Percentiles rank a stretch among this genome's conserved stretches.
These are phyloP conservation scores for Tanytarsus gracilentus DNA, from an alignment of 2,888 invertebrate genomes.

Conservation along the genomic window DNA sequence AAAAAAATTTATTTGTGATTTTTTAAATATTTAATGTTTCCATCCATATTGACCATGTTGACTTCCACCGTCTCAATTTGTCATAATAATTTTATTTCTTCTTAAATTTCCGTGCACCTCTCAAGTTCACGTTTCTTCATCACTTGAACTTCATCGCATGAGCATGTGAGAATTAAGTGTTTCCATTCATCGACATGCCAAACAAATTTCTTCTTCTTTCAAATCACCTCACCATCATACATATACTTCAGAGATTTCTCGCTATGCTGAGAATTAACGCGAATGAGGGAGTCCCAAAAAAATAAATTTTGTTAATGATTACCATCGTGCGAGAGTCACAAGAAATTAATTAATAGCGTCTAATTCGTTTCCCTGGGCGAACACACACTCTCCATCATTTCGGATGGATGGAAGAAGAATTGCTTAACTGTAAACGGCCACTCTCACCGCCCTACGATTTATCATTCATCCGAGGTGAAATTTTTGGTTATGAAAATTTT, in stretches of 20 bases:
- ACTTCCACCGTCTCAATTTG: not conserved
- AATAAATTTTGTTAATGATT: too few species aligned
- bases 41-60: too few species aligned
- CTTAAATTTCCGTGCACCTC: conserved; percentile 3
- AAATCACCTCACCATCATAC: too few species aligned
- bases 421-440: not conserved
- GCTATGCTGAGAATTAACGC: too few species aligned
- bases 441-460: not conserved
- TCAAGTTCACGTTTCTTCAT: not conserved
- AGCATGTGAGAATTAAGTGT: not conserved
- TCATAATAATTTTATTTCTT: not conserved
- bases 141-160: not conserved
- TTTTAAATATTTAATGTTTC: too few species aligned
- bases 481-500: too few species aligned
- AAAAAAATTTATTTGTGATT: too few species aligned
- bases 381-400: not conserved
- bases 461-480: too few species aligned
- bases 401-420: conserved; percentile 4
- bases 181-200: too few species aligned
- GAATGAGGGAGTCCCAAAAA: not conserved
- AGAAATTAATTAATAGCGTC: conserved; percentile 10
- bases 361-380: not conserved
- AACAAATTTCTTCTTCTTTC: too few species aligned
- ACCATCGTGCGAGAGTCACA: too few species aligned
- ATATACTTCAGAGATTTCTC: too few species aligned